Conservation (phyloP, 30 jellyfish, hydroid and myxozoan species). For the Chironex yamaguchii region DNA sequence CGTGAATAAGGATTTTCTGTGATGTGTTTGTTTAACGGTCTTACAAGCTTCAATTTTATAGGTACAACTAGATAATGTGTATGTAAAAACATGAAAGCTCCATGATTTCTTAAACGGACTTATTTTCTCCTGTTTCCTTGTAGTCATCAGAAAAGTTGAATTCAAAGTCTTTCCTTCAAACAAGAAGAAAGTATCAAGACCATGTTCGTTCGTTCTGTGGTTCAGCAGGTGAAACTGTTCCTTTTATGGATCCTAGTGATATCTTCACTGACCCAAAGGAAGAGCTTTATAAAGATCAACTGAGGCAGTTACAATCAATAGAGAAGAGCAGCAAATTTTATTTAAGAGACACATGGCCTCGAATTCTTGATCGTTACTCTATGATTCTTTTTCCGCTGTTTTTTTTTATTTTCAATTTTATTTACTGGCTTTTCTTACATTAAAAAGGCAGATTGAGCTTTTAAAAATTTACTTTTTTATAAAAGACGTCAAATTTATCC, state of each 20-base stretch:
- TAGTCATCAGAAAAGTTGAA: no score
- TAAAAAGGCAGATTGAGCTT: no score
- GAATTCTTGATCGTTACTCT: slow-evolving; percentile 72
- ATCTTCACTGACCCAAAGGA: not conserved
- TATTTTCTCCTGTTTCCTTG: no score
- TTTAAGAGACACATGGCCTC: slow-evolving; percentile 87
- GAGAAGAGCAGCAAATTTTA: slow-evolving; percentile 48
- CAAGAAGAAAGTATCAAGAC: not conserved
- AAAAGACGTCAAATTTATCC: no score
- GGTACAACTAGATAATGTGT: no score
- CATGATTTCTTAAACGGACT: no score
- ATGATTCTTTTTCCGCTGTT: slow-evolving; percentile 76
- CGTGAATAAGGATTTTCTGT: no score
- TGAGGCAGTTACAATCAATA: not conserved
- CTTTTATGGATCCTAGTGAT: not conserved
- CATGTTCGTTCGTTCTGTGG: not conserved
- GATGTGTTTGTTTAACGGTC: no score
- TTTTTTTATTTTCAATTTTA: slow-evolving; percentile 58
- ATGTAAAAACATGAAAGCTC: no score
- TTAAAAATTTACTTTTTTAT: no score
- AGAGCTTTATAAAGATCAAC: not conserved
- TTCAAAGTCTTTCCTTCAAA: no score
- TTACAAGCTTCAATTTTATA: no score
- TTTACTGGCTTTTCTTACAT: slow-evolving; percentile 64
- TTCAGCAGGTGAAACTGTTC: not conserved